Conservation (phyloP, 2,797 vertebrate species). For the Zonotrichia albicollis region DNA sequence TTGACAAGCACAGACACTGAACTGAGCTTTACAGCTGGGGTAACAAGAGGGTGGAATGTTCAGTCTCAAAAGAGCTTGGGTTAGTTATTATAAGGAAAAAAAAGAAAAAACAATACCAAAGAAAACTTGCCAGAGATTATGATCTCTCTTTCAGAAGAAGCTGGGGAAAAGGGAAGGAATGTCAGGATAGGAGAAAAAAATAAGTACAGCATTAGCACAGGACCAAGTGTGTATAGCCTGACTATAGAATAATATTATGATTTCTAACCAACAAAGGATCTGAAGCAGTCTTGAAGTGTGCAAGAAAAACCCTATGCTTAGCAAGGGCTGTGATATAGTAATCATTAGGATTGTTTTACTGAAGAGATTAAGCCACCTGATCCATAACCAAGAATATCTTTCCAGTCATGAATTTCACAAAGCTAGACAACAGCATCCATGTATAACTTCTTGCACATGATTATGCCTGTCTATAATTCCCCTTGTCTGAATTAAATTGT, state of each 20-base stretch:
- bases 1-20: neutral
- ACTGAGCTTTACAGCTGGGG: neutral
- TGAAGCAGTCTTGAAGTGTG: neutral
- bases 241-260: neutral
- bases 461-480: neutral
- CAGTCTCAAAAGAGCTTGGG: neutral
- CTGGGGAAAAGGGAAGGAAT: neutral
- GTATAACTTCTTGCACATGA: neutral
- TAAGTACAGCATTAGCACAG: neutral
- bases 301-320: neutral
- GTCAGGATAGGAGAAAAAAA: neutral
- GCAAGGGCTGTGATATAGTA: neutral
- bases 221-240: neutral
- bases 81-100: neutral
- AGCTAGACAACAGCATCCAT: neutral
- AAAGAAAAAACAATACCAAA: fast-evolving
- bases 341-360: neutral
- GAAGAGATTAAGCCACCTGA: neutral
- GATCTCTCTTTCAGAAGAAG: neutral
- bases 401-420: neutral
- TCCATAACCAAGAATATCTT: neutral
- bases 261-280: neutral
- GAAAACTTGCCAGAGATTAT: neutral
- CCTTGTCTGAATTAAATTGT: neutral
- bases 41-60: neutral